Conservation (phyloP, 2,797 vertebrate genomes). For the Halcyon leucocephala region DNA sequence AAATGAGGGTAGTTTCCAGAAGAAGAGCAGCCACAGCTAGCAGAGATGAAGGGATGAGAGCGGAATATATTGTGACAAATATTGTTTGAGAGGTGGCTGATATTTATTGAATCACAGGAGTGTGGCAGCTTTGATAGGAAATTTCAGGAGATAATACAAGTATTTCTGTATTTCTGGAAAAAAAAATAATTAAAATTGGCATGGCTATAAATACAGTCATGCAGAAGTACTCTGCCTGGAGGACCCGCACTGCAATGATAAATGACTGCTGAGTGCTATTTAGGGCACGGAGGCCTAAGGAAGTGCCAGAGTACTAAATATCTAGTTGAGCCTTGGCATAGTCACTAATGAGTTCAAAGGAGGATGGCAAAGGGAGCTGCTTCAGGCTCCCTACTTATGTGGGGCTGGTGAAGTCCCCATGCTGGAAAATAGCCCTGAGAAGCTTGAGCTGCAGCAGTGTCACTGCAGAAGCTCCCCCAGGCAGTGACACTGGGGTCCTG, state of each 20-base stretch:
- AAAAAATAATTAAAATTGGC: constrained; percentile 25
- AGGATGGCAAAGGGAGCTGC: background rate
- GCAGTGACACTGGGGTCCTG: background rate
- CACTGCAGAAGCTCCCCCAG: background rate
- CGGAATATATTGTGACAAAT: background rate
- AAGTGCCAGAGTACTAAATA: background rate
- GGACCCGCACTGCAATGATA: background rate
- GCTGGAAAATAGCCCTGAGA: background rate
- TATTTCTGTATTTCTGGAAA: background rate
- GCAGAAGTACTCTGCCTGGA: background rate
- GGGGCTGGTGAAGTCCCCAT: background rate
- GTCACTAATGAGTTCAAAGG: constrained; percentile 11
- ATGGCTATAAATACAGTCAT: constrained; percentile 34
- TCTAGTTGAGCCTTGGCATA: constrained; percentile 6
- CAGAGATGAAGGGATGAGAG: background rate
- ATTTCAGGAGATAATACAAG: background rate
- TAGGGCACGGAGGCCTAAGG: constrained; percentile 20
- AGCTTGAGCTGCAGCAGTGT: background rate
- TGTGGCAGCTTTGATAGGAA: background rate
- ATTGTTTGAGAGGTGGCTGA: background rate
- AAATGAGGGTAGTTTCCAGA: background rate
- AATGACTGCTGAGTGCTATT: constrained; percentile 55
- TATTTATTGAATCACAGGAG: constrained; percentile 11
- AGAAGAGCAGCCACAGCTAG: background rate
- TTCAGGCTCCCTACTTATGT: background rate